phyloP scores from a whole-genome alignment of 2,113 vertebrate genomes.

The Percina caprodes region DNA sequence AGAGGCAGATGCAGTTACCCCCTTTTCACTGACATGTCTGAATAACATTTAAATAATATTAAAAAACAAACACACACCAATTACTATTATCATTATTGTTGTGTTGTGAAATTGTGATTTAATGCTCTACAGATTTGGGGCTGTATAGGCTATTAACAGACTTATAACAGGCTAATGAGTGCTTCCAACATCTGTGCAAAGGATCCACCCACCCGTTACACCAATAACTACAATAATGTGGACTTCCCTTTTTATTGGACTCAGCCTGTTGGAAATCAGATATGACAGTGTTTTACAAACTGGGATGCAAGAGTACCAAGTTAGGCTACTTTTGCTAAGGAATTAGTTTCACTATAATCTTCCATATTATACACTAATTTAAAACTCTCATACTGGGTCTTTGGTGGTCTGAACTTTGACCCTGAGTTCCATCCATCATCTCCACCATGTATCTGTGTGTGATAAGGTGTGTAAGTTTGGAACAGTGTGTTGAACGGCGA shows the following conservation, averaged over 20 bases:
- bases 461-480: background rate
- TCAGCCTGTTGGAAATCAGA: conserved; percentile 9
- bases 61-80: background rate
- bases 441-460: conserved; percentile 8
- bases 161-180: background rate
- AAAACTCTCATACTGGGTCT: background rate
- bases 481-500: background rate
- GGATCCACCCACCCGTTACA: conserved; percentile 51
- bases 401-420: background rate
- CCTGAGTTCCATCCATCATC: background rate
- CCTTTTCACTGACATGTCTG: background rate
- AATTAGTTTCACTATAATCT: background rate
- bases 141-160: background rate
- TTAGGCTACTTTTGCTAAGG: background rate
- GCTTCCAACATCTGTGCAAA: conserved; percentile 43
- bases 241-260: conserved; percentile 13
- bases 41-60: background rate
- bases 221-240: background rate
- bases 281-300: background rate
- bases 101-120: background rate
- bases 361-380: background rate
- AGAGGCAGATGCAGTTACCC: conserved; percentile 48
- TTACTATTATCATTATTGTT: background rate
- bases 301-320: background rate
- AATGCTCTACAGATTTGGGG: background rate